These are phyloP conservation scores for Umimayanthus kanabou DNA, from an alignment of 92 coral and sea anemone genomes.

Conservation along the genomic window DNA sequence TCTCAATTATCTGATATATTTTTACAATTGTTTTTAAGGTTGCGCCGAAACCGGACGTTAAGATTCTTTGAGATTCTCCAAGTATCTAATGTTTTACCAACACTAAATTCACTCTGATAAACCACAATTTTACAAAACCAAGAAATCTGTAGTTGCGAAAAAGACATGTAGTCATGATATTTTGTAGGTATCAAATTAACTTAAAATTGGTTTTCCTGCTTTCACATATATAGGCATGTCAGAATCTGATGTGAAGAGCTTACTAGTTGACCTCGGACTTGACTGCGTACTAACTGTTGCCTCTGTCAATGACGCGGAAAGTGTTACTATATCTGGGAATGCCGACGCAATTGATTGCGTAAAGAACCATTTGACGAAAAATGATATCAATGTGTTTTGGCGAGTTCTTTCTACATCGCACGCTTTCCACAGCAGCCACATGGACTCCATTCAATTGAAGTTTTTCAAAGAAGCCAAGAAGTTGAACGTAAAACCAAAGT, in stretches of 20 bases:
- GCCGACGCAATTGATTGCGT: constrained; percentile 47
- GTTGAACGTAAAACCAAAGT: constrained; percentile 34
- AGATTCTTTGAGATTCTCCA: too few relatives aligned
- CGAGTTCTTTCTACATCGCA: constrained; percentile 57
- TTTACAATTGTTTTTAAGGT: too few relatives aligned
- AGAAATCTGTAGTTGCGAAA: too few relatives aligned
- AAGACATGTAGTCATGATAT: too few relatives aligned
- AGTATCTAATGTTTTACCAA: too few relatives aligned
- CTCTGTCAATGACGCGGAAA: constrained; percentile 62
- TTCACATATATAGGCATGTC: constrained; percentile 47
- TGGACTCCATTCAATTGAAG: constrained; percentile 51
- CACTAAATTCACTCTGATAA: too few relatives aligned
- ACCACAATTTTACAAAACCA: too few relatives aligned
- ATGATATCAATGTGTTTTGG: constrained; percentile 47
- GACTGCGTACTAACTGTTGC: constrained; percentile 47
- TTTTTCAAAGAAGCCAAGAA: constrained; percentile 17
- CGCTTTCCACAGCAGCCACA: constrained; percentile 66
- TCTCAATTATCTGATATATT: too few relatives aligned
- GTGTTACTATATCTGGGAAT: constrained; percentile 65
- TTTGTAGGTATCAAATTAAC: too few relatives aligned
- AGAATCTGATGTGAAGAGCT: constrained; percentile 36
- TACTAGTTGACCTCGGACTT: constrained; percentile 42
- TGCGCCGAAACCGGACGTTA: too few relatives aligned
- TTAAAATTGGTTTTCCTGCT: too few relatives aligned
- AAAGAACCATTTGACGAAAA: constrained; percentile 25